Conservation (phyloP, 2,113 vertebrate genomes). For the Psittacula cyanocephala region DNA sequence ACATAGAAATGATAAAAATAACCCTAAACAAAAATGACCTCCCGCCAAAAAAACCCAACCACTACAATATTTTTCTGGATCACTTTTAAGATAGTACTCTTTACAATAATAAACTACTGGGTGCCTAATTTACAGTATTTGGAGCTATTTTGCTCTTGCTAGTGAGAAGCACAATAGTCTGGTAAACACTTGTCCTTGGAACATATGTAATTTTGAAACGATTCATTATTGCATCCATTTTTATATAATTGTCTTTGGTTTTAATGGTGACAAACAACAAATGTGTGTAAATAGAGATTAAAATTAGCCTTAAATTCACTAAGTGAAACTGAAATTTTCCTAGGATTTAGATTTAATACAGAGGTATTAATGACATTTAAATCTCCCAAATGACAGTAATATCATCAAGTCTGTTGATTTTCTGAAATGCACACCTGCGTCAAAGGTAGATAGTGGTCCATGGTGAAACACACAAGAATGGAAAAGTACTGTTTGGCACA, state of each 20-base stretch:
- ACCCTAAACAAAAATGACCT: background rate
- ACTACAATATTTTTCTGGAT: background rate
- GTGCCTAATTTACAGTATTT: background rate
- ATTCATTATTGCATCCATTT: background rate
- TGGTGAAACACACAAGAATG: background rate
- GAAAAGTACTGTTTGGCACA: background rate
- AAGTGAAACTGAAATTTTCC: background rate
- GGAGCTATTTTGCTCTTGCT: background rate
- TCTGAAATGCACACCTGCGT: background rate
- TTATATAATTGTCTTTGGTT: background rate
- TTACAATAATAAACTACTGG: background rate
- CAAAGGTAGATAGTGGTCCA: background rate
- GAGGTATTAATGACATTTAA: background rate
- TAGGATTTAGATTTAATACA: background rate
- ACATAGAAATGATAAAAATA: background rate
- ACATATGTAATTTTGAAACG: background rate
- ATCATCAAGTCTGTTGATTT: background rate
- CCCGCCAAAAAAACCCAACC: fast-evolving
- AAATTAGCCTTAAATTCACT: background rate
- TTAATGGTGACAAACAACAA: background rate
- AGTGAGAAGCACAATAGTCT: background rate
- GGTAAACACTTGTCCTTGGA: background rate
- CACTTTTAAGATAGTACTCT: background rate
- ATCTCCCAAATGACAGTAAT: background rate
- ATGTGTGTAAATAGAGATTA: background rate